Percentiles rank a stretch among this genome's conserved stretches.
Evolutionary conservation across 2,113 vertebrate species (phyloP).

Genomic region (Alosa alosa): DNA sequence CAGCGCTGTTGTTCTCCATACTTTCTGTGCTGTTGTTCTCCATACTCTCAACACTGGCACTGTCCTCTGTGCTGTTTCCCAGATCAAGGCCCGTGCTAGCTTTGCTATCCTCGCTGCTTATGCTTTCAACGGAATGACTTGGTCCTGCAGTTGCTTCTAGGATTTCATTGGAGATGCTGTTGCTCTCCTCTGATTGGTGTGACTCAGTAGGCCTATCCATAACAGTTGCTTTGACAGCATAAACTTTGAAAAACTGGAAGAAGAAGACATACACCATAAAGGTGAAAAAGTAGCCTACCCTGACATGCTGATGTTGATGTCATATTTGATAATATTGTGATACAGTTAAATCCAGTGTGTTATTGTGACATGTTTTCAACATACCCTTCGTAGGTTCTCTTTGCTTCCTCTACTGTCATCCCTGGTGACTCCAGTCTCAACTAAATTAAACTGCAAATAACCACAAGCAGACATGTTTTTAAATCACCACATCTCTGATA

Average conservation of each 20-base stretch:
- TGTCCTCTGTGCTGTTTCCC: background rate
- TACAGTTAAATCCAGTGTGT: background rate
- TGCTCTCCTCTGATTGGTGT: conserved; percentile 25
- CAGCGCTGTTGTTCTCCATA: background rate
- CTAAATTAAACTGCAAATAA: conserved; percentile 32
- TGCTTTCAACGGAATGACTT: conserved; percentile 14
- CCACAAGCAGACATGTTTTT: background rate
- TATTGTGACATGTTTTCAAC: background rate
- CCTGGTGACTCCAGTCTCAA: conserved; percentile 33
- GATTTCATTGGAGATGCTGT: conserved; percentile 16
- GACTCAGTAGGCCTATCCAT: background rate
- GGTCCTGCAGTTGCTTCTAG: background rate
- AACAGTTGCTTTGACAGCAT: background rate
- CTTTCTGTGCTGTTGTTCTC: background rate
- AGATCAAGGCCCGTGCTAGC: background rate
- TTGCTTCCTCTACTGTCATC: conserved; percentile 45
- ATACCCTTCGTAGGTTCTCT: conserved; percentile 46
- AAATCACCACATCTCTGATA: background rate
- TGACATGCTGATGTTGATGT: no score
- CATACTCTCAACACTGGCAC: conserved; percentile 22
- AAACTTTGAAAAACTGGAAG: background rate
- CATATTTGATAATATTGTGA: no score
- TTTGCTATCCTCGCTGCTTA: background rate
- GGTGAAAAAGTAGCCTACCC: no score
- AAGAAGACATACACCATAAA: background rate